These are phyloP conservation scores for Drosophila eugracilis DNA, from an alignment of 1,140 invertebrate genomes.

Conservation along the genomic window DNA sequence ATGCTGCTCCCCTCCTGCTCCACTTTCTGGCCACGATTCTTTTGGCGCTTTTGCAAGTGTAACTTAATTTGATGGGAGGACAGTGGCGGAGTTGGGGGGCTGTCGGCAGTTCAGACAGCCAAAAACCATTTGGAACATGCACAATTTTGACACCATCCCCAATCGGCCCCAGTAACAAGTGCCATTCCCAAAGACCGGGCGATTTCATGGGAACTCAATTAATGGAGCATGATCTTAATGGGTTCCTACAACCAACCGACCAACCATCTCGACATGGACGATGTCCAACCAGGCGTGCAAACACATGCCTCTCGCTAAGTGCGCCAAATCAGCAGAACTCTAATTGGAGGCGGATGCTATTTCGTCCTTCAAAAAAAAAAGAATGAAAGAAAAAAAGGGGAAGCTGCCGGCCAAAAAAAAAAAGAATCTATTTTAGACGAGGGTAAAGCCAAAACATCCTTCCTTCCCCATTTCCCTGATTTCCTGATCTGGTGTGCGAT, in stretches of 20 bases:
- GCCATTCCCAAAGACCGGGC: conserved; percentile 55
- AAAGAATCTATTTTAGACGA: conserved; percentile 39
- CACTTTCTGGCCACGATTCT: conserved; percentile 41
- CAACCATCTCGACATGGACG: conserved; percentile 1
- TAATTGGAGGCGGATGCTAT: conserved; percentile 68
- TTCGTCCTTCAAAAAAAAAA: conserved; percentile 9
- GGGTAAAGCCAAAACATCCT: conserved; percentile 24
- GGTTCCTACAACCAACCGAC: conserved; percentile 58
- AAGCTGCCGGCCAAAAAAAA: conserved; percentile 21
- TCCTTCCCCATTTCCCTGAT: not conserved
- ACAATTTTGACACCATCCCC: conserved; percentile 73
- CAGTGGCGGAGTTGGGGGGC: not conserved
- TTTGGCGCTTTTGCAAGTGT: conserved; percentile 74
- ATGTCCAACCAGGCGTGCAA: conserved; percentile 43
- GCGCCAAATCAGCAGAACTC: conserved; percentile 80
- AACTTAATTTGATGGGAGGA: conserved; percentile 67
- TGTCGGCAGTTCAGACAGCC: conserved; percentile 22
- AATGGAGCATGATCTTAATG: conserved; percentile 83
- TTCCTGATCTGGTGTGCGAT: conserved; percentile 29
- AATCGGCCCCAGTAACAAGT: conserved; percentile 62
- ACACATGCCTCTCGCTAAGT: conserved; percentile 71
- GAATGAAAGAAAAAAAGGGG: conserved; percentile 10
- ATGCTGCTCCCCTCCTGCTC: not conserved
- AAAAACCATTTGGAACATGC: conserved; percentile 75
- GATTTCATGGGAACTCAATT: conserved; percentile 81